Conservation (phyloP, 2,797 vertebrate species). For the Rhabdophis nuchalis region DNA sequence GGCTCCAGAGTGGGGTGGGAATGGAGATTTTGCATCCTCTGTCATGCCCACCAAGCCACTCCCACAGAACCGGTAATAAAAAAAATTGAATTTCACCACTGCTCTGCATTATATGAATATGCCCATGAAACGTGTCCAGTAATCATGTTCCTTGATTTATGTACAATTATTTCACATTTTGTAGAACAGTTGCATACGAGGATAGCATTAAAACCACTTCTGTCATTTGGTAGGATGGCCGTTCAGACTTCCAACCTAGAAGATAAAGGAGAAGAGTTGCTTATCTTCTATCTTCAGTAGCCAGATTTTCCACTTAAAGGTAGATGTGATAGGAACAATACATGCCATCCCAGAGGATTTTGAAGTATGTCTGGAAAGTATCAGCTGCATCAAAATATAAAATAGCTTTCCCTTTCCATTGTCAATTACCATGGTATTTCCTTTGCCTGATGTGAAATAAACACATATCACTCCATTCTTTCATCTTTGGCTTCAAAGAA, state of each 20-base stretch:
- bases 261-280: conserved; percentile 2
- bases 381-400: conserved; percentile 25
- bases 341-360: background rate
- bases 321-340: conserved; percentile 7
- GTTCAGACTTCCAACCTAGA: background rate
- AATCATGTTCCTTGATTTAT: background rate
- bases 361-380: conserved; percentile 41
- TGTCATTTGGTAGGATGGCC: background rate
- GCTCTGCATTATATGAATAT: background rate
- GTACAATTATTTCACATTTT: background rate
- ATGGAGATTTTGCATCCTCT: too few species aligned
- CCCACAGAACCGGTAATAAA: too few species aligned
- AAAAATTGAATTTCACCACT: too few species aligned
- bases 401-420: conserved; percentile 19
- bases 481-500: conserved; percentile 32
- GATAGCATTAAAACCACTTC: background rate
- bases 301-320: conserved; percentile 24
- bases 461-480: conserved; percentile 26
- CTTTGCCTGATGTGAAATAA: conserved; percentile 44
- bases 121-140: background rate
- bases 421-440: conserved; percentile 34
- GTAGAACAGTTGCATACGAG: background rate
- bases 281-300: conserved; percentile 5
- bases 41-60: too few species aligned
- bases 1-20: too few species aligned